Evolutionary conservation across 2,113 vertebrate genomes (phyloP), one percentile per base, ranked within the genome.

Genomic region (Rana temporaria): DNA sequence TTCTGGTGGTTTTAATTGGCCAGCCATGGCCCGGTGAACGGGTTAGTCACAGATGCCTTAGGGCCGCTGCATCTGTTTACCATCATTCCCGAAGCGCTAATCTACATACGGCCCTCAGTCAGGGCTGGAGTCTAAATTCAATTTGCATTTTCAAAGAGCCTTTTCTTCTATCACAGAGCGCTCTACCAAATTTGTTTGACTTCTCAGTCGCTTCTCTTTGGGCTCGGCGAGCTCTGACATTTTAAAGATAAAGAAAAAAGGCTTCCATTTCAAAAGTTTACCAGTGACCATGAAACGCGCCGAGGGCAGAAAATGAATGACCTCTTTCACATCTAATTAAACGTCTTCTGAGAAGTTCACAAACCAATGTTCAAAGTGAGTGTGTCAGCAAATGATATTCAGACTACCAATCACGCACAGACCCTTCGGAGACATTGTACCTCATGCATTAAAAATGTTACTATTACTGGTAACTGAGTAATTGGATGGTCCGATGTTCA

Each of bases 61-160:
- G 79, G 42, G 79, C 69, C 18, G 22, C 20, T 73, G 68, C 79
- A 81, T 81, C 79, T 81, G 79, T 73, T 73, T 81, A 81, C 15
- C 60, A 81, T 81, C 79, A 81, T 65, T 65, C 42, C 20, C 20
- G 19, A 52, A 52, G 57, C 26, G n/a, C 55, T 80, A 68, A 69
- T 24, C 32, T 38, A 32, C 56, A 52, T 17, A 30, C 26, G 68
- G 52, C 24, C 38, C 77, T 59, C 20, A 22, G 42, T 73, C 64
- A 20, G 78, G 4, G 16, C 16, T 34, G 56, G 57, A 42, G 59
- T 18, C 15, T 42, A 24, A 69, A 69, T 68, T 48, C 9, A 48
- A 70, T 59, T 79, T 66, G 38, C 64, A 70, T 78, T 69, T 67
- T 22, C 18, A 30, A 32, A 67, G 69, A 19, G 63, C 19, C 48